Evolutionary conservation across 2,113 vertebrate genomes (phyloP).

Genomic region (Ophiodon elongatus): DNA sequence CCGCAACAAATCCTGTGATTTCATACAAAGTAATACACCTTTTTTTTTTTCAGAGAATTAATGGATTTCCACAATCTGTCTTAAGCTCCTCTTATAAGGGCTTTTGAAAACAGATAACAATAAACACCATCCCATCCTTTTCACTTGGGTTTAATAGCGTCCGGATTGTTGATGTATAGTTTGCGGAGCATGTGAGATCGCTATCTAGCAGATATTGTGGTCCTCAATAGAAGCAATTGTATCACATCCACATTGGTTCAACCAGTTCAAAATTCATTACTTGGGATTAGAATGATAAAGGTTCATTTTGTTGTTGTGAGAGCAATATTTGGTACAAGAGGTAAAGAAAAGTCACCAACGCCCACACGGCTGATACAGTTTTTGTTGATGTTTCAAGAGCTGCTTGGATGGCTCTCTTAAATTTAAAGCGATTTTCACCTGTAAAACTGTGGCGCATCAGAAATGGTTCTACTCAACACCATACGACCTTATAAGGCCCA

Average conservation of each 20-base stretch:
- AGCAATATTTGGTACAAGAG: conserved; percentile 74
- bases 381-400: conserved; percentile 18
- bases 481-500: background rate
- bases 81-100: conserved; percentile 88
- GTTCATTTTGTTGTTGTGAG: conserved; percentile 84
- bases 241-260: conserved; percentile 83
- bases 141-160: conserved; percentile 85
- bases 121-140: conserved; percentile 87
- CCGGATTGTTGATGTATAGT: conserved; percentile 90
- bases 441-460: background rate
- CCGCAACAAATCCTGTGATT: conserved; percentile 87
- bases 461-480: background rate
- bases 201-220: conserved; percentile 86
- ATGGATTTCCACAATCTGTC: conserved; percentile 92
- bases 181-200: conserved; percentile 84
- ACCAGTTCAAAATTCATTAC: conserved; percentile 91
- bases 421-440: background rate
- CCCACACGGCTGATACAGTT: background rate
- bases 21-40: conserved; percentile 90
- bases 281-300: conserved; percentile 90
- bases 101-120: conserved; percentile 90
- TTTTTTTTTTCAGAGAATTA: conserved; percentile 91
- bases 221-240: conserved; percentile 84
- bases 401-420: background rate
- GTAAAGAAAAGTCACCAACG: conserved; percentile 18